Percentiles rank a stretch among this genome's conserved stretches.
Evolutionary conservation across 2,113 vertebrate species (phyloP).

Genomic region (Tympanuchus pallidicinctus): DNA sequence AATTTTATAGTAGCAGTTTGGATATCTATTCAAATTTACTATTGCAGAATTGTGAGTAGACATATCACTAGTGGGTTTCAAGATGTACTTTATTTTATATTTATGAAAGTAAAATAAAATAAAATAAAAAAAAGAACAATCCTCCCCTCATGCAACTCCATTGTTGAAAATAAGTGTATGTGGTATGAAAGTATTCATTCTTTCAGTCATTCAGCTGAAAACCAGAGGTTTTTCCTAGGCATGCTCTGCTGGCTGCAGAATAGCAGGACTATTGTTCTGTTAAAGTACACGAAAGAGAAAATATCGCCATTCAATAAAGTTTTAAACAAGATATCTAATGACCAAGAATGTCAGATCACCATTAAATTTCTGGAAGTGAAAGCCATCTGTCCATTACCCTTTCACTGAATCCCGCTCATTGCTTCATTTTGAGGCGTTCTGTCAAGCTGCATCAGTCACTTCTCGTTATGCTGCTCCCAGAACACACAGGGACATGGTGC

Average conservation of each 20-base stretch:
- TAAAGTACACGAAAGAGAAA: background rate
- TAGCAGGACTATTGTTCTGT: background rate
- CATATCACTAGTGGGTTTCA: background rate
- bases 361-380: constrained; percentile 29
- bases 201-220: background rate
- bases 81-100: background rate
- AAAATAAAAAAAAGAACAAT: background rate
- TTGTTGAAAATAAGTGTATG: background rate
- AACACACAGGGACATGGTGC: background rate
- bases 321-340: constrained; percentile 19
- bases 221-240: background rate
- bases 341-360: background rate
- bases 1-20: background rate
- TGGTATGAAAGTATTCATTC: background rate
- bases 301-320: background rate
- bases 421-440: constrained; percentile 33
- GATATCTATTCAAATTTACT: background rate
- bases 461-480: background rate
- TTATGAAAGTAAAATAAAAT: background rate
- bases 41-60: background rate
- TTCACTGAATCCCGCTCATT: constrained; percentile 21
- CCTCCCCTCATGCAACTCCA: background rate
- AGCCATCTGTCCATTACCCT: constrained; percentile 33
- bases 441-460: constrained; percentile 40
- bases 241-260: background rate